Percentiles rank a stretch among this genome's conserved stretches.
These are phyloP conservation scores for Percopsis omiscomaycus DNA, from an alignment of 2,797 vertebrate species.

Conservation along the genomic window DNA sequence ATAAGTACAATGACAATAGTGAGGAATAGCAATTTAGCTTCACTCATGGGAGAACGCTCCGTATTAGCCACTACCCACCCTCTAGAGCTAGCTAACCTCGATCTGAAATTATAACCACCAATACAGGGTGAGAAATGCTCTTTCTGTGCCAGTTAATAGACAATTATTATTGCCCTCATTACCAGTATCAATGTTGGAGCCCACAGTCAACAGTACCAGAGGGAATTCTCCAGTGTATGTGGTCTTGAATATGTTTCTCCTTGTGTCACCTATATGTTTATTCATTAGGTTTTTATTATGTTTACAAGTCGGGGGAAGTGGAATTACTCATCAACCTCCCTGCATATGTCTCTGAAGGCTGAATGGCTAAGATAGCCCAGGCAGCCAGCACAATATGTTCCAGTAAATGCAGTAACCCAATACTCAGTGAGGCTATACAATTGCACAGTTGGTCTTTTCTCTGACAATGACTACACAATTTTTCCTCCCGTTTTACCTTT, in stretches of 20 bases:
- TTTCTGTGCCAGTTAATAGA: slow-evolving; percentile 28
- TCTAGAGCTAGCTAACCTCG: slow-evolving; percentile 28
- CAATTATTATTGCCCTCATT: slow-evolving; percentile 20
- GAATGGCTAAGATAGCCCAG: not conserved
- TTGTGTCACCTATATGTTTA: slow-evolving; percentile 24
- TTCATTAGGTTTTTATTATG: slow-evolving; percentile 7
- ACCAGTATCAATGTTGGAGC: slow-evolving; percentile 25
- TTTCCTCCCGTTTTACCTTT: not conserved
- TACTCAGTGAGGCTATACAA: slow-evolving; percentile 2
- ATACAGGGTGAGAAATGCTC: slow-evolving; percentile 19
- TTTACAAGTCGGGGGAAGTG: not conserved
- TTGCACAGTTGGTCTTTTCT: not conserved
- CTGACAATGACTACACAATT: not conserved
- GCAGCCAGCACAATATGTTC: slow-evolving; percentile 21
- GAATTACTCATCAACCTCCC: slow-evolving; percentile 16
- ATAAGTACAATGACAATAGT: slow-evolving; percentile 45
- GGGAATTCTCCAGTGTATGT: slow-evolving; percentile 35
- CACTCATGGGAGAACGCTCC: slow-evolving; percentile 37
- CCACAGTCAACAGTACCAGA: slow-evolving; percentile 23
- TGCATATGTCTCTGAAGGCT: slow-evolving; percentile 9
- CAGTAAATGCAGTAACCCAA: not conserved
- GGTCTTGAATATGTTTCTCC: slow-evolving; percentile 7
- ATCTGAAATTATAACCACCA: slow-evolving; percentile 30
- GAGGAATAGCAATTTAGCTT: slow-evolving; percentile 60
- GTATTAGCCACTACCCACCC: slow-evolving; percentile 44